Evolutionary conservation across 2,113 vertebrate species (phyloP), one percentile per base, ranked within the genome.

Genomic region (Notiomystis cincta): DNA sequence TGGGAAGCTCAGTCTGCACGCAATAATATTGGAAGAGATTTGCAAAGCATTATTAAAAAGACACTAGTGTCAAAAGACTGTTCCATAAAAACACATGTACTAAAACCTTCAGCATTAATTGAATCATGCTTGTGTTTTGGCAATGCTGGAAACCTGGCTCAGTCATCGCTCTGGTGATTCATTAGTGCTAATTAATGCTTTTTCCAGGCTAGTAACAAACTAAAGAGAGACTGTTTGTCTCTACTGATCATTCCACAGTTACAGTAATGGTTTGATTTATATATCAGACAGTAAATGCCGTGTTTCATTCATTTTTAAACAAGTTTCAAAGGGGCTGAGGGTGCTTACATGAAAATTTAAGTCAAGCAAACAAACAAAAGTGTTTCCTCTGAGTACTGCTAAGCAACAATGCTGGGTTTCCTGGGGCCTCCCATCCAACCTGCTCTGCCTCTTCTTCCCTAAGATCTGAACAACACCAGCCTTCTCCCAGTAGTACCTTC

Each of bases 181-280:
- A 98, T 98, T 98, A 98, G 89, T 97, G 92, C 89, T 98, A 98
- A 98, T 98, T 97, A 97, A 95, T 93, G 89, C 58, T 81, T 97
- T 97, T 98, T 96, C 93, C 95, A 90, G 93, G 94, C 96, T 94
- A 96, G 90, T 97, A 90, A 95, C 93, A 94, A 97, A 97, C 82
- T 93, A 91, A 91, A 95, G 80, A 96, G 79, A 95, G 95, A 91
- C n/a, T 88, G 79, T 87, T 77, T 95, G 70, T 88, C 96, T 96
- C 89, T 96, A 95, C 95, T 97, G 97, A 98, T 98, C 96, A 92
- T 76, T 92, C 95, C 95, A 96, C 96, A 95, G 80, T 97, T 97
- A 97, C 61, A 92, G 64, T 93, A 96, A 97, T 96, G 93, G 90
- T 93, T 96, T 96, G 95, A 97, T 95, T 71, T 82, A 95, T 95